These are phyloP conservation scores for Ornithorhynchus anatinus DNA, from an alignment of 2,113 vertebrate species.

Conservation along the genomic window DNA sequence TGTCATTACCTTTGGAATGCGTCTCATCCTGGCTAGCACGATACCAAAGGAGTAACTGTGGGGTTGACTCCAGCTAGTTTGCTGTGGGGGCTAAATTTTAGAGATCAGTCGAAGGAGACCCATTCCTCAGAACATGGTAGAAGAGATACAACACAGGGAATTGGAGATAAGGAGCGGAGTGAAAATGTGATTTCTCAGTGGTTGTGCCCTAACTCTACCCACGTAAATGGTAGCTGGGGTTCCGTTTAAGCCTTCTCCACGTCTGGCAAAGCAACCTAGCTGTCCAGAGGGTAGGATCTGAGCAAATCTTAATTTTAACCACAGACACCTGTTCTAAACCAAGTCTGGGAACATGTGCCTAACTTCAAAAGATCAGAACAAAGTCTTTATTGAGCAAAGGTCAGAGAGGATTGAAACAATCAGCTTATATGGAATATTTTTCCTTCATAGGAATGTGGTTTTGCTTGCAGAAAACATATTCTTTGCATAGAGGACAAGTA, in stretches of 20 bases:
- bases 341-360: constrained; percentile 46
- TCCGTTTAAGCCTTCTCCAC: too few relatives aligned
- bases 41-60: too few relatives aligned
- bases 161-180: too few relatives aligned
- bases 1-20: not conserved
- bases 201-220: too few relatives aligned
- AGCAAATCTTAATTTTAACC: constrained; percentile 28
- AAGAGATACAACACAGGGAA: too few relatives aligned
- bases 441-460: constrained; percentile 66
- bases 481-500: constrained; percentile 59
- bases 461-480: constrained; percentile 69
- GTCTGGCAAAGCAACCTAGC: constrained; percentile 30
- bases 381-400: constrained; percentile 63
- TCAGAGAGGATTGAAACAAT: constrained; percentile 60
- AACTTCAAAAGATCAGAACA: constrained; percentile 55
- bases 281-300: not conserved
- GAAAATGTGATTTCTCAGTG: too few relatives aligned
- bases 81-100: too few relatives aligned
- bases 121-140: too few relatives aligned
- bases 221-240: too few relatives aligned
- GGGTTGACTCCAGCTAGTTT: too few relatives aligned
- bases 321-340: constrained; percentile 59
- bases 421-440: constrained; percentile 67
- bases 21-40: too few relatives aligned
- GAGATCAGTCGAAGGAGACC: too few relatives aligned